These are phyloP conservation scores for Microplitis manilae DNA, from an alignment of 2,888 invertebrate genomes.

Conservation along the genomic window DNA sequence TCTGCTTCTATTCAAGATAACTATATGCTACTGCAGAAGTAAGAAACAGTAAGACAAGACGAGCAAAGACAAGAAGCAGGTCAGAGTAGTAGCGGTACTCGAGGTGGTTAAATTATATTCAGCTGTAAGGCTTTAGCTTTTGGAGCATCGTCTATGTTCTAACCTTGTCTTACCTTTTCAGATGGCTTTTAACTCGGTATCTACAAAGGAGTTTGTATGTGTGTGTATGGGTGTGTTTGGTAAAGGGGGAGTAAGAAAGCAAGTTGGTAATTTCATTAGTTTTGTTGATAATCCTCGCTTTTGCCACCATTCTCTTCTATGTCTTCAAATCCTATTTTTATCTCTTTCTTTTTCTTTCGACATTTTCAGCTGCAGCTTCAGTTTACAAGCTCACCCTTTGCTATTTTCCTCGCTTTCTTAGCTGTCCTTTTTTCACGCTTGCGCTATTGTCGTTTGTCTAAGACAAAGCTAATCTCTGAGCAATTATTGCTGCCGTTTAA, in stretches of 20 bases:
- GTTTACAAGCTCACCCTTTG: no score
- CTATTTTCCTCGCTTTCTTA: no score
- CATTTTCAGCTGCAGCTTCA: not conserved
- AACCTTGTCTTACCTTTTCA: conserved; percentile 2
- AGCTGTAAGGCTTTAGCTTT: conserved; percentile 25
- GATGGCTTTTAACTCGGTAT: conserved; percentile 16
- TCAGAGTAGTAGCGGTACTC: not conserved
- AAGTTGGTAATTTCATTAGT: conserved; percentile 50
- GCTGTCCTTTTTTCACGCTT: no score
- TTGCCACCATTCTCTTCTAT: conserved; percentile 23
- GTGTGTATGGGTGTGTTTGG: conserved; percentile 28
- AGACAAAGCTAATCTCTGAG: not conserved
- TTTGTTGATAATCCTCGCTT: conserved; percentile 46
- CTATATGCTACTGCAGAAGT: conserved; percentile 33
- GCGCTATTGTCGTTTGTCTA: not conserved
- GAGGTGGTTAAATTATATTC: conserved; percentile 43
- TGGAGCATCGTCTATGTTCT: conserved; percentile 13
- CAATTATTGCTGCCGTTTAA: not conserved
- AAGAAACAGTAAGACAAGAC: conserved; percentile 30
- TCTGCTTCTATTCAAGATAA: conserved; percentile 51
- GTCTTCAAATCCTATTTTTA: conserved; percentile 22
- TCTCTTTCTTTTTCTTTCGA: conserved; percentile 2
- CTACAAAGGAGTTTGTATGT: conserved; percentile 39
- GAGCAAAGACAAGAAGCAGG: conserved; percentile 15
- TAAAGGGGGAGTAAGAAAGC: conserved; percentile 26